A percentile compares a stretch with the other conserved stretches of the same genome.
Conservation (phyloP, 2,797 vertebrate genomes). For the Peromyscus attwateri region DNA sequence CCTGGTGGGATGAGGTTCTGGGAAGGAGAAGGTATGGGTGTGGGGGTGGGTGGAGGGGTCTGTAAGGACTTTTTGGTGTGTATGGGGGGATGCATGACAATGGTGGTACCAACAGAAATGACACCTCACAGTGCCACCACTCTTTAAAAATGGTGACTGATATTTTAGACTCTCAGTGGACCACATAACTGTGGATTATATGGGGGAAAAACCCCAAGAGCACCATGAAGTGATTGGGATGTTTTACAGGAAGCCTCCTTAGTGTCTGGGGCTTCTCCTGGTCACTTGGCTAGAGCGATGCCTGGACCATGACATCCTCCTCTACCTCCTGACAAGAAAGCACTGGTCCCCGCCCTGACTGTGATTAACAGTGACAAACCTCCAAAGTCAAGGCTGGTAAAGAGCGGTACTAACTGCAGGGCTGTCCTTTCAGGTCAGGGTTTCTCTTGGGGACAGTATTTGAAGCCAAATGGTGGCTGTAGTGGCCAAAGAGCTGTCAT, state of each 20-base stretch:
- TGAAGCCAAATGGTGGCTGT: background rate
- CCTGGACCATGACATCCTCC: background rate
- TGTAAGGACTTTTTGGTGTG: background rate
- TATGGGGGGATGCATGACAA: background rate
- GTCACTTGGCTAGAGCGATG: background rate
- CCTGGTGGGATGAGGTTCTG: background rate
- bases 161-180: background rate
- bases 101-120: background rate
- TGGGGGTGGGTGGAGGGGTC: background rate
- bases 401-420: background rate
- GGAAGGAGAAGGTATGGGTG: background rate
- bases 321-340: background rate
- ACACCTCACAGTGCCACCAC: background rate
- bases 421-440: background rate
- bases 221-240: background rate
- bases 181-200: background rate
- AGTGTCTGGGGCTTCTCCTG: background rate
- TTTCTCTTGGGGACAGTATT: background rate
- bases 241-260: background rate
- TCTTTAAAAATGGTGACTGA: background rate
- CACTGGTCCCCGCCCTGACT: no score
- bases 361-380: background rate
- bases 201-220: background rate
- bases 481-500: background rate
- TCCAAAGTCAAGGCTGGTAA: background rate